Evolutionary conservation across 2,113 vertebrate genomes (phyloP).

Genomic region (Vireo altiloquus): DNA sequence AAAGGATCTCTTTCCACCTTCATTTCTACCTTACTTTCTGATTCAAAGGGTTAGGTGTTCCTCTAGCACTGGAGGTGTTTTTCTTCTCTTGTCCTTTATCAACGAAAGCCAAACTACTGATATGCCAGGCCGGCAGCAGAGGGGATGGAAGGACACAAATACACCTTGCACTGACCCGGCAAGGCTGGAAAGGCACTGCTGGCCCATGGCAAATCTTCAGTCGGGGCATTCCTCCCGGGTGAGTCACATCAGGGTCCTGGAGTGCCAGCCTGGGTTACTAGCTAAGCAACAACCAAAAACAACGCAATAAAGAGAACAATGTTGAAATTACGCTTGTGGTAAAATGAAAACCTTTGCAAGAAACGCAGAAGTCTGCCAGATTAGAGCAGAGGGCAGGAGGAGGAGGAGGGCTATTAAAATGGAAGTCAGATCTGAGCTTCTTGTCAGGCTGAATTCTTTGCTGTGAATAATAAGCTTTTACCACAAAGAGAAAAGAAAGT

Average conservation of each 20-base stretch:
- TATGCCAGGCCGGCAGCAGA: accelerated
- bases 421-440: slow-evolving; percentile 31
- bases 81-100: not conserved
- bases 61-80: not conserved
- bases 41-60: not conserved
- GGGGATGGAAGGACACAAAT: not conserved
- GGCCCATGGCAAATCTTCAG: accelerated
- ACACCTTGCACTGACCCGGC: not conserved
- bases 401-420: slow-evolving; percentile 38
- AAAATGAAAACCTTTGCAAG: slow-evolving; percentile 30
- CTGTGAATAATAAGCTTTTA: slow-evolving; percentile 49
- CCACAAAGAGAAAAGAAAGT: slow-evolving; percentile 43
- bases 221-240: accelerated
- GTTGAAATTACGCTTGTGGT: not conserved
- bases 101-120: not conserved
- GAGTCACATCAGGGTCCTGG: not conserved
- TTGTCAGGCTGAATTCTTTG: slow-evolving; percentile 16
- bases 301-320: not conserved
- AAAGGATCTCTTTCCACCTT: not conserved
- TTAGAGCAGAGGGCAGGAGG: not conserved
- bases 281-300: not conserved
- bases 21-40: not conserved
- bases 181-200: not conserved
- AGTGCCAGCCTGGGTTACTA: not conserved
- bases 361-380: not conserved